These are phyloP conservation scores for Nyctibius bracteatus DNA, from an alignment of 2,113 vertebrate species.

Conservation along the genomic window DNA sequence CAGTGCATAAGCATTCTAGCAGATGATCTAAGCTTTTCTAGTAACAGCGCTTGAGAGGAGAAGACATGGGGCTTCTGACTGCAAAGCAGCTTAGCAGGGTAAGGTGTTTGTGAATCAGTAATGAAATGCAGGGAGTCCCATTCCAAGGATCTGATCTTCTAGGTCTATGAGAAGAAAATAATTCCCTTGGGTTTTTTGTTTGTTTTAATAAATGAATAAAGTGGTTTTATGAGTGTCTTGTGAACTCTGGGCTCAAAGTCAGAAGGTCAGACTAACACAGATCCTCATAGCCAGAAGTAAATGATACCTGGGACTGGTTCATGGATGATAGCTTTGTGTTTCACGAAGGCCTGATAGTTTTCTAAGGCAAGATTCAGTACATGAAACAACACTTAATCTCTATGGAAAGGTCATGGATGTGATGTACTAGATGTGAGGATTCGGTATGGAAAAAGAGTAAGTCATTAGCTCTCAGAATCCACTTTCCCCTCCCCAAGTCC, in stretches of 20 bases:
- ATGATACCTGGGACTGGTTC: background rate
- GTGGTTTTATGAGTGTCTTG: background rate
- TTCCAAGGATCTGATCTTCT: background rate
- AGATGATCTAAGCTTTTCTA: background rate
- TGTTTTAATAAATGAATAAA: conserved; percentile 9
- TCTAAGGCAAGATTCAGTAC: background rate
- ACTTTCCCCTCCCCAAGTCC: background rate
- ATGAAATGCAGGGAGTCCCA: background rate
- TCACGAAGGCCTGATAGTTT: background rate
- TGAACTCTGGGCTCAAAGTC: background rate
- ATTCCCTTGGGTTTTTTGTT: background rate
- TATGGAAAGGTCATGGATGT: background rate
- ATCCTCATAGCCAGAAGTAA: background rate
- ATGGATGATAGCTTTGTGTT: background rate
- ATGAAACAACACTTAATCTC: background rate
- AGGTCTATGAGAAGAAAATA: background rate
- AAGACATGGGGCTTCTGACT: background rate
- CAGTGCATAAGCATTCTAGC: background rate
- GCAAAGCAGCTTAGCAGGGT: background rate
- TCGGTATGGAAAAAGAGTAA: background rate
- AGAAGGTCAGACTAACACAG: background rate
- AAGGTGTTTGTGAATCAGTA: conserved; percentile 14
- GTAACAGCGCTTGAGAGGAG: background rate
- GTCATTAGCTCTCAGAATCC: background rate
- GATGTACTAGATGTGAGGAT: background rate